phyloP scores from a whole-genome alignment of 2,888 invertebrate species.

The Ptilodon capucinus region DNA sequence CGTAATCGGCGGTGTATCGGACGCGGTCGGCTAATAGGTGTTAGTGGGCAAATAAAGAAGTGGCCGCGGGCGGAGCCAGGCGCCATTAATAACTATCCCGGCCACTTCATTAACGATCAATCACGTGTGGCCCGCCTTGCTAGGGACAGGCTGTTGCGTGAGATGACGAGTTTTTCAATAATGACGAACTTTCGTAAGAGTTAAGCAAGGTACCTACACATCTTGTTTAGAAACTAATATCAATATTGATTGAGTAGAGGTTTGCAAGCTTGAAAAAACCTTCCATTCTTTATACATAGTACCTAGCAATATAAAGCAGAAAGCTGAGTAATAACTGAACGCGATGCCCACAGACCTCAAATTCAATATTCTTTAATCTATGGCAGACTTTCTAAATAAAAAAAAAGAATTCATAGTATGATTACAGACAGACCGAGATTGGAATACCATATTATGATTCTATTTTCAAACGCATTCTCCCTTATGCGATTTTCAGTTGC shows the following conservation, averaged over 20 bases:
- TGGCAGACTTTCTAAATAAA: too few species aligned
- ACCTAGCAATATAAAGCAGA: too few species aligned
- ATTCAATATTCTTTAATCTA: too few species aligned
- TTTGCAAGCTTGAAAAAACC: not conserved
- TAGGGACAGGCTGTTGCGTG: constrained; percentile 50
- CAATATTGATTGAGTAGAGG: too few species aligned
- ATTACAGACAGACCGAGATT: too few species aligned
- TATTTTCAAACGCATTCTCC: too few species aligned
- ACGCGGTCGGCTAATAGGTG: constrained; percentile 70
- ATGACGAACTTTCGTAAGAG: constrained; percentile 18
- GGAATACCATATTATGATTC: too few species aligned
- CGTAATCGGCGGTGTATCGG: constrained; percentile 55
- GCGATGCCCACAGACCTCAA: too few species aligned
- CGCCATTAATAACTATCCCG: constrained; percentile 78
- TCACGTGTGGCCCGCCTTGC: constrained; percentile 63
- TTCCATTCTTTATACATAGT: too few species aligned
- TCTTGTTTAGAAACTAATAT: not conserved
- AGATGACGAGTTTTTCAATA: constrained; percentile 32
- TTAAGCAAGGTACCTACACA: constrained; percentile 1
- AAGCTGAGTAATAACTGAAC: too few species aligned
- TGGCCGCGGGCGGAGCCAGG: constrained; percentile 59
- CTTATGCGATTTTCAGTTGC: too few species aligned
- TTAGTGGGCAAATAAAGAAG: constrained; percentile 75
- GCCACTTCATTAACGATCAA: constrained; percentile 79
- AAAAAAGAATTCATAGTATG: too few species aligned